Percentiles rank a stretch among this genome's conserved stretches.
phyloP scores from a whole-genome alignment of 2,797 vertebrate species.

The Otolemur crassicaudatus region DNA sequence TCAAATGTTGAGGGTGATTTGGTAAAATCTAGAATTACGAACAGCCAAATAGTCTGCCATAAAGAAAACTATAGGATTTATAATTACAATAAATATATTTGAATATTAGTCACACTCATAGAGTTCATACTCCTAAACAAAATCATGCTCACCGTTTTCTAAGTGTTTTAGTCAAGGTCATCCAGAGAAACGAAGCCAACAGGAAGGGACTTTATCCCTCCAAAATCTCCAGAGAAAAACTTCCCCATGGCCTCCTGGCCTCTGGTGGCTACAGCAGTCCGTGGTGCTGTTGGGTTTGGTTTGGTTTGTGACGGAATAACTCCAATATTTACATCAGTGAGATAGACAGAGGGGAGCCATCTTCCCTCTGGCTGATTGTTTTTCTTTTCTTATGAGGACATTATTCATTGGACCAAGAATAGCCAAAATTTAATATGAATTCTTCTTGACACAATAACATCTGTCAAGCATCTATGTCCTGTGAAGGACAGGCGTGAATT shows the following conservation, averaged over 20 bases:
- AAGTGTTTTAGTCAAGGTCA: background rate
- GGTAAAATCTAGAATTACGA: background rate
- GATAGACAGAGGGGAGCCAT: no score
- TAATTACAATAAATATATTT: background rate
- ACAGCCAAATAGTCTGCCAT: background rate
- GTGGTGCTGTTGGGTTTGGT: no score
- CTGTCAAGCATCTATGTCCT: background rate
- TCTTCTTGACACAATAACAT: background rate
- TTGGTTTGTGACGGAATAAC: background rate
- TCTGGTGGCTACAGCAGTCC: background rate
- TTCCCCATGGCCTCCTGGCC: background rate
- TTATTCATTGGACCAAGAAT: background rate
- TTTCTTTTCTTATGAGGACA: background rate
- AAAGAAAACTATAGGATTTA: background rate
- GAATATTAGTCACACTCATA: background rate
- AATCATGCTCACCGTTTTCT: background rate
- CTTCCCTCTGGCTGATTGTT: background rate
- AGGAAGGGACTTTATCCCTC: no score
- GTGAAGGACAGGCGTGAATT: background rate
- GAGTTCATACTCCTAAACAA: background rate
- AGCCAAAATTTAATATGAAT: background rate
- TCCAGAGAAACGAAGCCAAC: background rate
- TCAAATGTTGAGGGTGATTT: background rate
- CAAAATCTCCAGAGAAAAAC: background rate
- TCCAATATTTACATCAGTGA: background rate